Base-by-base conservation (phyloP, 1,140 invertebrate genomes). In the Triops longicaudatus region DNA sequence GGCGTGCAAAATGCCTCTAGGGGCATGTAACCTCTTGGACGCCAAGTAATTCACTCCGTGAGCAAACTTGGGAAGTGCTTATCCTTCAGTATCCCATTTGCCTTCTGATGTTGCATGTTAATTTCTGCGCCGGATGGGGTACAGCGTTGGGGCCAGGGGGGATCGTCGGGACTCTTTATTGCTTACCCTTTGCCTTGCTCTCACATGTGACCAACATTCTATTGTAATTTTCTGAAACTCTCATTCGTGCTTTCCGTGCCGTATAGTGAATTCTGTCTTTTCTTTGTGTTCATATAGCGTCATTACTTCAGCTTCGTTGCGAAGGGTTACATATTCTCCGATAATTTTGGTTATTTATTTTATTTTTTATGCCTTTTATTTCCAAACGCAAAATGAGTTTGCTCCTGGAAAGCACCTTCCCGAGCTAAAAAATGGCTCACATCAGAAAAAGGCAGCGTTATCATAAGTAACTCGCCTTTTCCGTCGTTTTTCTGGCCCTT, bases 31-130 rank as follows among this genome's bases (percentile, higher is more conserved):
- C 50, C 50, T 63, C 50, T 63, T 63, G 50, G 50, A 63, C 50
- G 3, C 50, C 17, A 14, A 63, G 50, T 63, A 63, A 63, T 63
- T 63, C 50, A 63, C 50, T 63, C 50, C 50, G 50, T 63, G 50
- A 63, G 50, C 50, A 22, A 63, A 63, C 50, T 63, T 63, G 50
- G 17, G 22, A 63, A 63, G 10, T 63, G 50, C 50, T 22, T 63
- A 63, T 63, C 50, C 50, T 63, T 63, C 50, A 63, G 50, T 63
- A 63, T 22, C 50, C 50, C 50, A 63, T 63, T 63, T 63, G 50
- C n/a, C 50, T 63, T 63, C 50, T 63, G 50, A 63, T 63, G 50
- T 63, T 63, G 50, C 50, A 63, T 63, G 50, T 63, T 63, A 63
- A 63, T 63, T 63, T 63, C 50, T 63, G 10, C 50, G 50, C 50